phyloP scores from a whole-genome alignment of 2,113 vertebrate species.

The Corydoras sp. region DNA sequence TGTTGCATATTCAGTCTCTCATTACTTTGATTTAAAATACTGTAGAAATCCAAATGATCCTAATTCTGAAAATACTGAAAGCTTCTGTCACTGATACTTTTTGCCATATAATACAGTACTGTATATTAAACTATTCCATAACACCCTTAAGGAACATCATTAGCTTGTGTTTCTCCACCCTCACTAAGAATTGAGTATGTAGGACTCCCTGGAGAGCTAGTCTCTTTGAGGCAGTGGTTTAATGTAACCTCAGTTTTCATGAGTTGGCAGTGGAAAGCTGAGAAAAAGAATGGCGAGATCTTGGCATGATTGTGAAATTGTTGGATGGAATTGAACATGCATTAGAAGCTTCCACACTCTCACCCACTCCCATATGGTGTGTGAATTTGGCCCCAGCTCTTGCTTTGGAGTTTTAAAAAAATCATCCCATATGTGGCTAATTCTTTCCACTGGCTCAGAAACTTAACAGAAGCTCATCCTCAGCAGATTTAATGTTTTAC shows the following conservation, averaged over 20 bases:
- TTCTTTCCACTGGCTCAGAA: constrained; percentile 66
- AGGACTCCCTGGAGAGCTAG: no score
- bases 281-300: constrained; percentile 46
- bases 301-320: constrained; percentile 53
- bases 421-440: constrained; percentile 66
- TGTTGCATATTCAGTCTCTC: no score
- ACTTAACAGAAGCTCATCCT: constrained; percentile 60
- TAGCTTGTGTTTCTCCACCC: no score
- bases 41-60: no score
- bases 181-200: no score
- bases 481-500: constrained; percentile 55
- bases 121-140: no score
- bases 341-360: constrained; percentile 56
- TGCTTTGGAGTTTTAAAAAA: constrained; percentile 47
- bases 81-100: no score
- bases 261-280: constrained; percentile 52
- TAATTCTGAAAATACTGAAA: no score
- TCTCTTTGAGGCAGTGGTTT: constrained; percentile 14
- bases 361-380: constrained; percentile 68
- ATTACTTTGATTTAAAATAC: no score
- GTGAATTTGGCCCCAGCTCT: constrained; percentile 62
- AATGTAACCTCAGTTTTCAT: constrained; percentile 67
- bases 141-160: no score
- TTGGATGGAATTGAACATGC: constrained; percentile 51
- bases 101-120: no score